Evolutionary conservation across 2,888 invertebrate genomes (phyloP), one percentile per base, ranked within the genome.

Genomic region (Minunthozetes semirufus): DNA sequence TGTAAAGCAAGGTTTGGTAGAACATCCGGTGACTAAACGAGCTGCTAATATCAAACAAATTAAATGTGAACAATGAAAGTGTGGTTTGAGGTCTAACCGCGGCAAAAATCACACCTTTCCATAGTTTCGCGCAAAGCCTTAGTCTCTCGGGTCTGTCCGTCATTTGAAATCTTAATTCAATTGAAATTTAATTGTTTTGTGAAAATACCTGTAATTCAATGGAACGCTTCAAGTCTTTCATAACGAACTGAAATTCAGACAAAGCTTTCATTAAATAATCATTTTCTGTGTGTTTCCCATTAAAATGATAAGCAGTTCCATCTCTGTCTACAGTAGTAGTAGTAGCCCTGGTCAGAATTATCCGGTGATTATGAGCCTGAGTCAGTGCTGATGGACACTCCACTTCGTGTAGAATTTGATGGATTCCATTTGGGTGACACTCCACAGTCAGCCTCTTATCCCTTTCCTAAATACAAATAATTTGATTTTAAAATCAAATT

Each of bases 111-210:
- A 82, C 94, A 94, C 80, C 90, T 89, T 80, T 90, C 89, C 77
- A 94, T 85, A 73, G 91, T 85, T 76, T 87, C 86, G 46, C 89
- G 87, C 73, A 94, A 85, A 78, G 86, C 85, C 76, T 88, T 87
- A 27, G 92, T 89, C 80, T 89, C 90, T 77, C 87, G 79, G 66
- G 84, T 83, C 87, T 87, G 81, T 29, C 76, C 75, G 15, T 46
- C n/a, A 33, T 56, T 11, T 33, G 71, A 19, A 29, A 61, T 56
- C 17, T 59, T 71, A 48, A 25, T 33, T 33, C 9, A 38, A n/a
- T 70, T 70, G 29, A 48, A 38, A 22, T 25, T 17, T 70, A 38
- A 70, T 17, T 22, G 22, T 46, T 33, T 6, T 17, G 17, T 17
- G 4, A 2, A 19, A 68, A 68, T 76, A 78, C 78, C 76, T 78